Conservation (phyloP, 2,888 invertebrate species). For the Pasiphila rectangulata region DNA sequence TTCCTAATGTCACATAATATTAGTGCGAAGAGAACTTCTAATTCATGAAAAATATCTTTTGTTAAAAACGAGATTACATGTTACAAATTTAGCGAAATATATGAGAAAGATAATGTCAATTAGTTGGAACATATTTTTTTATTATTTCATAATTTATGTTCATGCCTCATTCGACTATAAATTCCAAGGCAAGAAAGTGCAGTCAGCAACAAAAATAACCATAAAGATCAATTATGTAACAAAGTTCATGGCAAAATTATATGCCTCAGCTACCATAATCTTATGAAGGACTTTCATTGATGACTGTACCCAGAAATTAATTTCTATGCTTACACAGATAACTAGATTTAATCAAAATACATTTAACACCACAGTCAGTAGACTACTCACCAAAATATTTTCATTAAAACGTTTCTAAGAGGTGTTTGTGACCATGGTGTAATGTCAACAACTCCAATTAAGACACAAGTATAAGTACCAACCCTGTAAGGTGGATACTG, state of each 20-base stretch:
- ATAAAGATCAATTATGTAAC: neutral
- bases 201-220: slow-evolving; percentile 27
- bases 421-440: slow-evolving; percentile 1
- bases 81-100: slow-evolving; percentile 1
- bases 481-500: slow-evolving; percentile 27
- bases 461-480: slow-evolving; percentile 13
- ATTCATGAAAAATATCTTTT: slow-evolving; percentile 9
- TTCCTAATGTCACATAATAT: too few species aligned
- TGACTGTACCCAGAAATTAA: slow-evolving; percentile 32
- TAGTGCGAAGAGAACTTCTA: slow-evolving; percentile 7
- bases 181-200: slow-evolving; percentile 30
- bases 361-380: slow-evolving; percentile 9
- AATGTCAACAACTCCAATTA: slow-evolving; percentile 14
- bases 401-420: too few species aligned
- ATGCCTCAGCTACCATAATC: neutral
- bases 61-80: slow-evolving; percentile 8
- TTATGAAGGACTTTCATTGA: slow-evolving; percentile 5
- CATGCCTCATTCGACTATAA: slow-evolving; percentile 20
- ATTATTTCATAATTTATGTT: slow-evolving; percentile 1
- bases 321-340: slow-evolving; percentile 36
- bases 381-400: neutral
- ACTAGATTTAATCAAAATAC: slow-evolving; percentile 23
- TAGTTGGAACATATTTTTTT: neutral
- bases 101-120: neutral
- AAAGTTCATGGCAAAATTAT: too few species aligned